phyloP scores from a whole-genome alignment of 2,888 invertebrate species.

The Notodonta ziczac region DNA sequence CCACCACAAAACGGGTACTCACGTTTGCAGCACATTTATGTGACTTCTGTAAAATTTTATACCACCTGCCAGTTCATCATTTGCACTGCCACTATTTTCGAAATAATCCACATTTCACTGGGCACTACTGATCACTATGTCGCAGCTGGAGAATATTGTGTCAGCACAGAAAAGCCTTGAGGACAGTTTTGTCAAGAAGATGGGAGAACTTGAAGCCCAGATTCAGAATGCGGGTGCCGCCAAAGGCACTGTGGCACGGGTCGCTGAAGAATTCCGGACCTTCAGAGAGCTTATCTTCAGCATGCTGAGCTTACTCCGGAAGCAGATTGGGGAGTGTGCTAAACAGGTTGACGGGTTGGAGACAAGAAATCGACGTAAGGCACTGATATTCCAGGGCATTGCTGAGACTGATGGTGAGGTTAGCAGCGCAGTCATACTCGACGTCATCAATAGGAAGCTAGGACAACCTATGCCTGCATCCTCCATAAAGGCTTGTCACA shows the following conservation, averaged over 20 bases:
- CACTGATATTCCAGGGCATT: not conserved
- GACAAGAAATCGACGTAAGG: constrained; percentile 4
- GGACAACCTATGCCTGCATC: not conserved
- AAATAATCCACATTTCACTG: no score
- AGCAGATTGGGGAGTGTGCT: constrained; percentile 8
- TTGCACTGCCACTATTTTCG: no score
- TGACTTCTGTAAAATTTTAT: no score
- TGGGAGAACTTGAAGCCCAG: constrained; percentile 2
- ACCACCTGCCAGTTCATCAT: no score
- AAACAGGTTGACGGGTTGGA: constrained; percentile 3
- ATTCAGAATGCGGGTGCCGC: constrained; percentile 1
- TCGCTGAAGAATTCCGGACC: constrained; percentile 16
- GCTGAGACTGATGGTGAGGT: not conserved
- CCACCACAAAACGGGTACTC: no score
- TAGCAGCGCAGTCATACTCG: not conserved
- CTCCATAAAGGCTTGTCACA: not conserved
- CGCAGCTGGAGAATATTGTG: no score
- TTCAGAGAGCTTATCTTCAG: constrained; percentile 11
- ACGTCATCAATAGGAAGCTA: no score
- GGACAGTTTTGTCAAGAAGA: constrained; percentile 1
- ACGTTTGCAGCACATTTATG: no score
- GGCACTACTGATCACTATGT: no score
- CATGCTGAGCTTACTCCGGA: constrained; percentile 10
- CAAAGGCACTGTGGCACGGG: constrained; percentile 12
- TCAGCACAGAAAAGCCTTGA: no score